Conservation (phyloP, 2,113 vertebrate species). For the Dromaius novaehollandiae region DNA sequence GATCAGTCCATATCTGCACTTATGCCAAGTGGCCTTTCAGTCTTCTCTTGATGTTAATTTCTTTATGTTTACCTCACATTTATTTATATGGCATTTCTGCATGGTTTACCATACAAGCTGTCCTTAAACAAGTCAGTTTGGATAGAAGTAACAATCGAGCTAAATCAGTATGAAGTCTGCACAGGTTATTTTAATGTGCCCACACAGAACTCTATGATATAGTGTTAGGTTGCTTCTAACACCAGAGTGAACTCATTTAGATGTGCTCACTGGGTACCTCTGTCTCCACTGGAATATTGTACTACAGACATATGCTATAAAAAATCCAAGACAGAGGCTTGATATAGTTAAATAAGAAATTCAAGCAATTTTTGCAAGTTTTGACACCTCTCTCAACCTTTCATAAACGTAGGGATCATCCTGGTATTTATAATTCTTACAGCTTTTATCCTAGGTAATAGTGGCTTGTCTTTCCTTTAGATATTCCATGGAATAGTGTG, state of each 20-base stretch:
- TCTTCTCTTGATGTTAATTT: background rate
- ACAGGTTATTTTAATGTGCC: background rate
- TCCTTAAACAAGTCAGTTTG: background rate
- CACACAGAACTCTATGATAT: rapidly evolving
- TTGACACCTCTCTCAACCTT: background rate
- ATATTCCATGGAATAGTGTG: background rate
- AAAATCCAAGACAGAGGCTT: background rate
- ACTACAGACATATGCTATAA: background rate
- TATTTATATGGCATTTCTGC: background rate
- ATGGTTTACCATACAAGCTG: background rate
- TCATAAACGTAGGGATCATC: background rate
- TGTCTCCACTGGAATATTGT: background rate
- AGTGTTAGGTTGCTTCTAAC: background rate
- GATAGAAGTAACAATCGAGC: background rate
- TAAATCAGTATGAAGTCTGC: background rate
- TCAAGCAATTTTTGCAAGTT: background rate
- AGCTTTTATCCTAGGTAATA: background rate
- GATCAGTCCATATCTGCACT: background rate
- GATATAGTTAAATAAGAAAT: background rate
- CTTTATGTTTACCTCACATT: background rate
- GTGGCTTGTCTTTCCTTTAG: background rate
- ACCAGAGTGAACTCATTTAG: background rate
- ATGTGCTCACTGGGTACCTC: background rate
- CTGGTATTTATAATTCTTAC: background rate
- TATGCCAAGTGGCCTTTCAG: background rate